A percentile compares a stretch with the other conserved stretches of the same genome.
Conservation (phyloP, 2,888 invertebrate species). For the Cataglyphis cursor region DNA sequence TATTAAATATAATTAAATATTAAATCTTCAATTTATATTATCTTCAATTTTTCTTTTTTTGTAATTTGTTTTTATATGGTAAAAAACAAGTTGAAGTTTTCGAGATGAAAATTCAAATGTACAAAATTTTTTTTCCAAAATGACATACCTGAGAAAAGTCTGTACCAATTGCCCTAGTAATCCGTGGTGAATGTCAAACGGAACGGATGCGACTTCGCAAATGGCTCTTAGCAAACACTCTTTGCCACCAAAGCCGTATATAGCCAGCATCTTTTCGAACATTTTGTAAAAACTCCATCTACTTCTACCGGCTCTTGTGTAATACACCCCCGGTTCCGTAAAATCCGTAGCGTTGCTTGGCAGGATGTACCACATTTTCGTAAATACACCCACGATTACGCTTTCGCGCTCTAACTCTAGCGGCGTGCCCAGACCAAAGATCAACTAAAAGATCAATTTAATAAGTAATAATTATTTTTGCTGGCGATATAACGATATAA, state of each 20-base stretch:
- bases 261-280: conserved; percentile 88
- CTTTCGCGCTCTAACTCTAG: conserved; percentile 85
- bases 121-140: neutral
- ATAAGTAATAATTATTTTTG: conserved; percentile 9
- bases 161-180: conserved; percentile 92
- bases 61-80: neutral
- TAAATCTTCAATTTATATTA: neutral
- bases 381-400: conserved; percentile 85
- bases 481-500: neutral
- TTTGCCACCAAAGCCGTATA: conserved; percentile 86
- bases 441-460: conserved; percentile 80
- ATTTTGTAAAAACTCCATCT: conserved; percentile 91
- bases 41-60: neutral
- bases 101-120: neutral
- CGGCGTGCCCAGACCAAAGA: conserved; percentile 86
- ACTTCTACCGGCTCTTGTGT: conserved; percentile 75
- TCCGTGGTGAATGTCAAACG: conserved; percentile 91
- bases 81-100: neutral
- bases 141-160: conserved; percentile 89
- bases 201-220: conserved; percentile 92
- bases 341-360: conserved; percentile 85
- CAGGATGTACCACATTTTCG: conserved; percentile 85
- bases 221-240: conserved; percentile 92
- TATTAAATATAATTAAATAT: too few species aligned
- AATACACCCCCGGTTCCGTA: conserved; percentile 82